These are phyloP conservation scores for Pseudomyrmex pallidus DNA, from an alignment of 1,140 invertebrate species.

Conservation along the genomic window DNA sequence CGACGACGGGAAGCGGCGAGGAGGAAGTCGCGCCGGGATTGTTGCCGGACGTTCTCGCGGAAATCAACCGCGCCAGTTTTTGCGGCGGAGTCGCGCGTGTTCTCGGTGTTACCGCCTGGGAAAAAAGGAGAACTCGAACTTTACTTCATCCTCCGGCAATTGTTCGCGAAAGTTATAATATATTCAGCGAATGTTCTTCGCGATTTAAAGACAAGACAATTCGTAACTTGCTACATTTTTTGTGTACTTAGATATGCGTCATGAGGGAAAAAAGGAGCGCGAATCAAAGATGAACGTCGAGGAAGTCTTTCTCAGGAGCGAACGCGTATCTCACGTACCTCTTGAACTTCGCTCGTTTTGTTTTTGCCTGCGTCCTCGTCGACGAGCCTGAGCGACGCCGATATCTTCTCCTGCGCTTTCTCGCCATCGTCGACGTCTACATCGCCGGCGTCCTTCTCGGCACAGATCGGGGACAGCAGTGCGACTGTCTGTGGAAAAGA, in stretches of 20 bases:
- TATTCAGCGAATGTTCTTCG: too few species aligned
- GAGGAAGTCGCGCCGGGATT: slow-evolving; percentile 50
- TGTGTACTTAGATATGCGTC: neutral
- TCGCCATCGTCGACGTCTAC: slow-evolving; percentile 66
- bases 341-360: slow-evolving; percentile 82
- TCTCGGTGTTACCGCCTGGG: slow-evolving; percentile 87
- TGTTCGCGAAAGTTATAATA: too few species aligned
- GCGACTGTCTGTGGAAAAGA: slow-evolving; percentile 58
- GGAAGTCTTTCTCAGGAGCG: too few species aligned
- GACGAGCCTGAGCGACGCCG: slow-evolving; percentile 81
- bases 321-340: slow-evolving; percentile 48
- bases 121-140: slow-evolving; percentile 67
- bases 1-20: slow-evolving; percentile 83
- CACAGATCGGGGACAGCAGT: slow-evolving; percentile 68
- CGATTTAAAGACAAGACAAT: too few species aligned
- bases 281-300: neutral
- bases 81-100: slow-evolving; percentile 86
- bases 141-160: slow-evolving; percentile 50
- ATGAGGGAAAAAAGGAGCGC: neutral
- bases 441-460: slow-evolving; percentile 68
- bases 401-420: slow-evolving; percentile 79
- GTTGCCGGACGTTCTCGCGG: slow-evolving; percentile 86
- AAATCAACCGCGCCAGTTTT: slow-evolving; percentile 87
- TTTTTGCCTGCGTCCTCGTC: slow-evolving; percentile 79
- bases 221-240: too few species aligned